These are phyloP conservation scores for Microplitis deprimator DNA, from an alignment of 2,888 invertebrate species.

Conservation along the genomic window DNA sequence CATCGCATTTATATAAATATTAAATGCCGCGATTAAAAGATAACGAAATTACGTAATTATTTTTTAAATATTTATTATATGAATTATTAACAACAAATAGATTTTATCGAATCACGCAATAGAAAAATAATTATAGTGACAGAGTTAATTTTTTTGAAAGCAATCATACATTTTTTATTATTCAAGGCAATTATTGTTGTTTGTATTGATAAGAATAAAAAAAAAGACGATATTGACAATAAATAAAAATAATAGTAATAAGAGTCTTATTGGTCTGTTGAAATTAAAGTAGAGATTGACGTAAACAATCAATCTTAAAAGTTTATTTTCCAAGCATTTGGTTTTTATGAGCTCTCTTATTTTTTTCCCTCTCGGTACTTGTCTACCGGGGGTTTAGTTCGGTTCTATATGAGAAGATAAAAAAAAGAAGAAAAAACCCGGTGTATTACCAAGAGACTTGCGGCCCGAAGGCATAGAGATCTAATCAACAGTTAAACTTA, in stretches of 20 bases:
- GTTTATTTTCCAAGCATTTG: neutral
- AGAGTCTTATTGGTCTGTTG: neutral
- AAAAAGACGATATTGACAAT: neutral
- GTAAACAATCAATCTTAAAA: slow-evolving; percentile 1
- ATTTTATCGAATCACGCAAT: neutral
- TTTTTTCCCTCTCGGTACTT: neutral
- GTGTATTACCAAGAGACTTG: neutral
- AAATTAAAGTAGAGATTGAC: neutral
- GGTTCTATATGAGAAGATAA: neutral
- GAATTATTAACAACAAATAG: neutral
- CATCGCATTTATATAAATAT: too few species aligned
- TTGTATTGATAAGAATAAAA: neutral
- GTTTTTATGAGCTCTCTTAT: neutral
- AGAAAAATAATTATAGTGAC: neutral
- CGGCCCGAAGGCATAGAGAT: neutral
- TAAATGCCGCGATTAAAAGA: too few species aligned
- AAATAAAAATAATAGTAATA: neutral
- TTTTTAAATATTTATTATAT: too few species aligned
- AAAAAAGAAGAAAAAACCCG: neutral
- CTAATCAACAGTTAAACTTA: slow-evolving; percentile 6
- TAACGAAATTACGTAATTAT: too few species aligned
- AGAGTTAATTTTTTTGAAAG: neutral
- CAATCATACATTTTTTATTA: neutral
- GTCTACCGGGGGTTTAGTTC: neutral
- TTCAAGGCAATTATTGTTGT: neutral